Evolutionary conservation across 2,113 vertebrate species (phyloP).

Genomic region (Charadrius vociferus): DNA sequence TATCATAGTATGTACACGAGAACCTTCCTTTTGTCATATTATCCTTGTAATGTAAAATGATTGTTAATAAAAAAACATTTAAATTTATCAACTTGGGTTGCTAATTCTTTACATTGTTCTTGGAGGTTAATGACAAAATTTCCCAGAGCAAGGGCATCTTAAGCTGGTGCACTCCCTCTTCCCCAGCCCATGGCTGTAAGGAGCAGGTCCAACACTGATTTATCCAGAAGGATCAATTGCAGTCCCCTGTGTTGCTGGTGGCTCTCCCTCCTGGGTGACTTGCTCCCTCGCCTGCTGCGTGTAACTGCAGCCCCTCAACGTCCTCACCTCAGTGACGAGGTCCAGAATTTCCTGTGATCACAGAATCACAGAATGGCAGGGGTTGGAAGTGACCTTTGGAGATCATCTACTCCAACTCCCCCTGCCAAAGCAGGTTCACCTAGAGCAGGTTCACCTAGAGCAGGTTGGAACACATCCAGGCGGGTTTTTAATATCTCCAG

Average conservation of each 20-base stretch:
- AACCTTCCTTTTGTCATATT: conserved; percentile 81
- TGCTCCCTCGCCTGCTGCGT: background rate
- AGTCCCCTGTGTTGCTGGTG: background rate
- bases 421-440: background rate
- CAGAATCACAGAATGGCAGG: background rate
- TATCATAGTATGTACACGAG: conserved; percentile 80
- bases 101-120: background rate
- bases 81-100: conserved; percentile 51
- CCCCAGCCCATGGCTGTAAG: background rate
- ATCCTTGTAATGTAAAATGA: conserved; percentile 82
- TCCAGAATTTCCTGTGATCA: background rate
- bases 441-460: background rate
- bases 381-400: background rate
- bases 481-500: background rate
- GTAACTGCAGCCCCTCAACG: background rate
- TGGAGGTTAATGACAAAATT: background rate
- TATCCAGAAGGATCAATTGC: background rate
- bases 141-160: background rate
- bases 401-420: background rate
- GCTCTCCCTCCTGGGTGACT: background rate
- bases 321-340: background rate
- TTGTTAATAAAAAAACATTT: conserved; percentile 82
- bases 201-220: background rate
- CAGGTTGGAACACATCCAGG: background rate
- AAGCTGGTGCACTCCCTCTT: background rate